phyloP scores from a whole-genome alignment of 2,113 vertebrate species.

The Aptenodytes forsteri region DNA sequence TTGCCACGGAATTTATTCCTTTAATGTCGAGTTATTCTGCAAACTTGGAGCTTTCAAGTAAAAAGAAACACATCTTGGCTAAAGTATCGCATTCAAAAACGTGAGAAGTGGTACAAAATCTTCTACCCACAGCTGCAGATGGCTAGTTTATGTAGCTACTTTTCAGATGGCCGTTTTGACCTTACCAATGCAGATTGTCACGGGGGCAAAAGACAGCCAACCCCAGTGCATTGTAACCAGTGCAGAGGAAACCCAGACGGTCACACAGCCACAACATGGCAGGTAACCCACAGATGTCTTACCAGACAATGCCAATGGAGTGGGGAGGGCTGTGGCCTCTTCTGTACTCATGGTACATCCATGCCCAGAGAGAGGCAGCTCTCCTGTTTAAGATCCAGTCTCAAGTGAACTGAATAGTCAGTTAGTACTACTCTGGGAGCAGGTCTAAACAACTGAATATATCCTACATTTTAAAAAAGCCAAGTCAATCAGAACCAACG shows the following conservation, averaged over 20 bases:
- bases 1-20: background rate
- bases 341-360: background rate
- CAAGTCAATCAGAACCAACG: background rate
- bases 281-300: background rate
- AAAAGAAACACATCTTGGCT: background rate
- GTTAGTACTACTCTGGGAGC: background rate
- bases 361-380: background rate
- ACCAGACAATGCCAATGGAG: background rate
- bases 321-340: background rate
- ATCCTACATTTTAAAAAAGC: background rate
- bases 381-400: background rate
- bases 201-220: background rate
- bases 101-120: background rate
- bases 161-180: background rate
- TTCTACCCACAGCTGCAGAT: background rate
- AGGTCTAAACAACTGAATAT: background rate
- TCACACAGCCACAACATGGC: fast-evolving
- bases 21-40: background rate
- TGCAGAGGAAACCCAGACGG: background rate
- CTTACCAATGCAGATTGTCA: background rate
- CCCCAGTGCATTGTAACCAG: background rate
- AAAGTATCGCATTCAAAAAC: background rate
- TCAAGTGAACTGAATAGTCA: background rate
- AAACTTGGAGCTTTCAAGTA: background rate
- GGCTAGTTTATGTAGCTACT: background rate